Conservation (phyloP, 2,113 vertebrate genomes). For the Engystomops pustulosus region DNA sequence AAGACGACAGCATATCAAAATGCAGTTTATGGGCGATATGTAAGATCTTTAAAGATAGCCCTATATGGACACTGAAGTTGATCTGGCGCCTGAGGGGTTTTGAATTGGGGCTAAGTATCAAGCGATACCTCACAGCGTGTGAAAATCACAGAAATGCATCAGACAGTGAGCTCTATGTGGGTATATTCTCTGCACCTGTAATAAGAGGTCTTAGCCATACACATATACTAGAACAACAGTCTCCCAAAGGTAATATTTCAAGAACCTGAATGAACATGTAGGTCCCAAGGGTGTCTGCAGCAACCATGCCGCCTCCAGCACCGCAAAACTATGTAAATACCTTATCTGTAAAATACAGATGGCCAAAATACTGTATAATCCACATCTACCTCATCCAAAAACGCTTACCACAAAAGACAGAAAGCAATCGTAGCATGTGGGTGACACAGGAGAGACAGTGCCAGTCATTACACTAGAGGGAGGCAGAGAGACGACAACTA, state of each 20-base stretch:
- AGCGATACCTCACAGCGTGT: too few relatives aligned
- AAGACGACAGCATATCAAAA: neutral
- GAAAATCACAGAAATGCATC: too few relatives aligned
- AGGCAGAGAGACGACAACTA: conserved; percentile 16
- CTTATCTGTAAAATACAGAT: conserved; percentile 3
- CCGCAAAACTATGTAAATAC: neutral
- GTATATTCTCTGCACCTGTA: too few relatives aligned
- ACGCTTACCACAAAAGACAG: neutral
- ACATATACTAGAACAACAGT: neutral
- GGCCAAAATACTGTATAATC: neutral
- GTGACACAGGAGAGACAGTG: neutral
- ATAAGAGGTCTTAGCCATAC: too few relatives aligned
- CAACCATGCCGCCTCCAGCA: neutral
- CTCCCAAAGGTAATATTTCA: neutral
- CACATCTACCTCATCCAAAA: neutral
- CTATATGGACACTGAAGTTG: too few relatives aligned
- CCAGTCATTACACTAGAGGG: conserved; percentile 25
- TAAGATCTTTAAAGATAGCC: too few relatives aligned
- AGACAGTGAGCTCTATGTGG: too few relatives aligned
- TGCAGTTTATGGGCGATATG: neutral
- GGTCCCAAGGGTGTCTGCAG: neutral
- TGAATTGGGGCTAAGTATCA: too few relatives aligned
- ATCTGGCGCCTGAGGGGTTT: too few relatives aligned
- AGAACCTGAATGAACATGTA: neutral
- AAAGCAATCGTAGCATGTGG: neutral